Base-by-base conservation (phyloP, 2,797 vertebrate genomes). In the Danio jaintianensis region DNA sequence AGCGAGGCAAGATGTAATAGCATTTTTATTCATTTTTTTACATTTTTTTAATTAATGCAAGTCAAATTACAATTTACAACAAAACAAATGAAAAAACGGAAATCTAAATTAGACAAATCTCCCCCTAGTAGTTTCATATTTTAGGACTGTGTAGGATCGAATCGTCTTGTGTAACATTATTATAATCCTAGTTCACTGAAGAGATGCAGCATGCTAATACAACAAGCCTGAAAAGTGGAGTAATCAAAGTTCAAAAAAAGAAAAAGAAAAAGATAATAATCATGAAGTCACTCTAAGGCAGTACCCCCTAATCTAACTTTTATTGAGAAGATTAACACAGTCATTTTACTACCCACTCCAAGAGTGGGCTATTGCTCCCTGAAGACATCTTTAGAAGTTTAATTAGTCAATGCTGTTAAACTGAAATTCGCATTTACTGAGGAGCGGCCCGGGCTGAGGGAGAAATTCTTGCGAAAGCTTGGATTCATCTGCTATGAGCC, bases 271-370 rank as follows among this genome's bases (percentile, higher is more conserved):
- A 22, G 42, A 5, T 5, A 38, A 38, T 6, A 59, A 50, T 74
- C 40, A 59, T 50, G 38, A 56, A 63, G 18, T 64, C n/a, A 55
- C 73, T 76, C 52, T 56, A 74, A 70, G 73, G 47, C 68, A 63
- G 52, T 68, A 53, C 75, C 81, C 78, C 73, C 78, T 86, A 85
- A 88, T 88, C 84, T 82, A 78, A 66, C 43, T 79, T 82, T 82
- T 86, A 87, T 81, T 85, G 52, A 82, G 75, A 83, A 74, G 81
- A 86, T 85, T 78, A 85, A 81, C 84, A 79, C 22, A 83, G 67
- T 18, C 53, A 66, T 81, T 83, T 86, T 69, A 84, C 62, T 20
- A 45, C 73, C 64, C 66, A 45, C 82, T 75, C 43, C 22, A 58
- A 68, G n/a, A 77, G 64, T 63, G 79, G 52, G 75, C 52, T 76